Evolutionary conservation across 2,888 invertebrate genomes (phyloP).

Genomic region (Xestia c-nigrum): DNA sequence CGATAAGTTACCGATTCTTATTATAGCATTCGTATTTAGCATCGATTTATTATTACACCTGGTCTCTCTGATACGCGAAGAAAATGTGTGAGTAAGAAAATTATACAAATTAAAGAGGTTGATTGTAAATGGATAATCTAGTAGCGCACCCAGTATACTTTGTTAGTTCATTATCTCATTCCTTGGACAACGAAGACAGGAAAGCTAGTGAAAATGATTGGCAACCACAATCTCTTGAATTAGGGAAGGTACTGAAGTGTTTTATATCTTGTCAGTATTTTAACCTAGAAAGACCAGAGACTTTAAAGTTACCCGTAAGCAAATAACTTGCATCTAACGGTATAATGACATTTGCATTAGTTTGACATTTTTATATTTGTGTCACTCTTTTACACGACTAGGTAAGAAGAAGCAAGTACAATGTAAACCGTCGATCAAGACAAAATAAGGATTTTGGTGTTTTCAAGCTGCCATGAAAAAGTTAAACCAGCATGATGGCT

Average conservation of each 20-base stretch:
- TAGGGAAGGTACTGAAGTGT: background rate
- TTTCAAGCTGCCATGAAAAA: background rate
- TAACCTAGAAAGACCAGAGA: background rate
- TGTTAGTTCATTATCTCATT: background rate
- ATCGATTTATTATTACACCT: conserved; percentile 20
- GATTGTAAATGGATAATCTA: background rate
- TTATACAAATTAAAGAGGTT: background rate
- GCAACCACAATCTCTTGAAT: background rate
- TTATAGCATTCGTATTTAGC: conserved; percentile 18
- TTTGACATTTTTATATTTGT: background rate
- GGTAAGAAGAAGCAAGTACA: background rate
- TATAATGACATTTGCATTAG: background rate
- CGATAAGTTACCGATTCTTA: conserved; percentile 44
- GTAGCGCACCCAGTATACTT: background rate
- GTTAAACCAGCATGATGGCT: background rate
- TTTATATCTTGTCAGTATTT: too few species aligned
- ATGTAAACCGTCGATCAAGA: background rate
- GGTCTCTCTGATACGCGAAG: conserved; percentile 13
- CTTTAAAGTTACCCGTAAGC: background rate
- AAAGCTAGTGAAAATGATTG: background rate
- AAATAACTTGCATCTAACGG: background rate
- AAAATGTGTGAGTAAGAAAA: background rate
- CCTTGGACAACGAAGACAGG: background rate
- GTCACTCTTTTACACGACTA: background rate
- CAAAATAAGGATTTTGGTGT: background rate